phyloP scores from a whole-genome alignment of 2,888 invertebrate species.

The Caenorhabditis macrosperma region DNA sequence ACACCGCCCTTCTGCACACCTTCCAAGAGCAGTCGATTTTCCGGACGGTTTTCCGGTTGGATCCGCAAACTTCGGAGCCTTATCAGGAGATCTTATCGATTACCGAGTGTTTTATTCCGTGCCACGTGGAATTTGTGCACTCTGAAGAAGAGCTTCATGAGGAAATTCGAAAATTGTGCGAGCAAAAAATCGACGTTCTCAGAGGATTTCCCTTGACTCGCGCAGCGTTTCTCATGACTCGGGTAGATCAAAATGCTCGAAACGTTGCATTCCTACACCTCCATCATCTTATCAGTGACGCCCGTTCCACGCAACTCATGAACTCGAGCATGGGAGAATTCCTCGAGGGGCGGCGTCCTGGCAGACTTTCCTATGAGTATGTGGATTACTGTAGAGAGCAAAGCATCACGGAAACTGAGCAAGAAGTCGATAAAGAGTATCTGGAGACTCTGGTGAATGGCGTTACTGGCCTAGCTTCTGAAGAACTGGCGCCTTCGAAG shows the following conservation, averaged over 20 bases:
- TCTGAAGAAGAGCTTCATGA: slow-evolving; percentile 1
- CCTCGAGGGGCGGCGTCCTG: neutral
- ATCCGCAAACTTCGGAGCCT: slow-evolving; percentile 22
- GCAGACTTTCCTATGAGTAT: slow-evolving; percentile 4
- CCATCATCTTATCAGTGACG: slow-evolving; percentile 69
- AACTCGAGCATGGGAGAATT: slow-evolving; percentile 42
- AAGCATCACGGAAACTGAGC: neutral
- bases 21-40: slow-evolving; percentile 54
- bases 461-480: neutral
- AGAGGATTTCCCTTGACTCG: slow-evolving; percentile 8
- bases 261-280: slow-evolving; percentile 57
- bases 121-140: neutral
- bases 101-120: slow-evolving; percentile 55
- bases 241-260: neutral
- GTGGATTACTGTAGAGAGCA: slow-evolving; percentile 34
- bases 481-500: neutral
- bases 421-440: slow-evolving; percentile 13
- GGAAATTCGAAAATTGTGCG: slow-evolving; percentile 30
- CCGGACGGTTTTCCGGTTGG: slow-evolving; percentile 34
- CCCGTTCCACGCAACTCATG: slow-evolving; percentile 58
- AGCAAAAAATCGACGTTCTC: slow-evolving; percentile 30
- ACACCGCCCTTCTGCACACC: slow-evolving; percentile 31
- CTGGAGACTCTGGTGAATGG: slow-evolving; percentile 13
- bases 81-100: slow-evolving; percentile 56
- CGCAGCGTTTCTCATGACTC: slow-evolving; percentile 20